phyloP scores from a whole-genome alignment of 2,797 vertebrate genomes.

The Tapirus indicus region DNA sequence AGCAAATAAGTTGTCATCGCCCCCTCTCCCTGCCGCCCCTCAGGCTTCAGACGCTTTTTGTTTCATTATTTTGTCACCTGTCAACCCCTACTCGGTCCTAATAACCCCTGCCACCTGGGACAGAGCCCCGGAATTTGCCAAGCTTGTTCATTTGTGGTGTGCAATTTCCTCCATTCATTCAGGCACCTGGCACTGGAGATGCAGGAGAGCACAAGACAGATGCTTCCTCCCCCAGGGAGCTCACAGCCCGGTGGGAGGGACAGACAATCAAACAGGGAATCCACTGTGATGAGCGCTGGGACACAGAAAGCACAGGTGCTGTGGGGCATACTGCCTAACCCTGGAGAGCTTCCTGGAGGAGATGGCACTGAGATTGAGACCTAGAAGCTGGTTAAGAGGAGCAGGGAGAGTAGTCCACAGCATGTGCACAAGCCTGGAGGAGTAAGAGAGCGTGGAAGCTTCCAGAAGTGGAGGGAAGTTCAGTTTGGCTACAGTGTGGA shows the following conservation, averaged over 20 bases:
- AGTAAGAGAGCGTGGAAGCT: not conserved
- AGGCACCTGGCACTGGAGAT: not conserved
- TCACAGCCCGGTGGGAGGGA: not conserved
- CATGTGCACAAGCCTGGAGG: not conserved
- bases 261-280: not conserved
- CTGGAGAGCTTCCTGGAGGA: constrained; percentile 8
- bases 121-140: not conserved
- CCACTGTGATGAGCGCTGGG: fast-evolving
- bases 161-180: not conserved
- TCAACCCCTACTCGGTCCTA: not conserved
- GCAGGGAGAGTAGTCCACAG: not conserved
- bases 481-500: not conserved
- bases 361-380: not conserved
- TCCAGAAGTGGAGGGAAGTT: not conserved
- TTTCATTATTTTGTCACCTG: not conserved
- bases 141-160: fast-evolving
- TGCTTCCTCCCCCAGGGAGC: not conserved
- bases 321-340: fast-evolving
- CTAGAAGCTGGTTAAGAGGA: not conserved
- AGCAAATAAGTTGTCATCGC: fast-evolving
- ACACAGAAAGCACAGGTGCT: fast-evolving
- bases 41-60: not conserved
- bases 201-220: not conserved
- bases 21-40: too few species aligned
- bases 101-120: too few species aligned